Conservation (phyloP, 2,888 invertebrate genomes). For the Drosophila lutescens region DNA sequence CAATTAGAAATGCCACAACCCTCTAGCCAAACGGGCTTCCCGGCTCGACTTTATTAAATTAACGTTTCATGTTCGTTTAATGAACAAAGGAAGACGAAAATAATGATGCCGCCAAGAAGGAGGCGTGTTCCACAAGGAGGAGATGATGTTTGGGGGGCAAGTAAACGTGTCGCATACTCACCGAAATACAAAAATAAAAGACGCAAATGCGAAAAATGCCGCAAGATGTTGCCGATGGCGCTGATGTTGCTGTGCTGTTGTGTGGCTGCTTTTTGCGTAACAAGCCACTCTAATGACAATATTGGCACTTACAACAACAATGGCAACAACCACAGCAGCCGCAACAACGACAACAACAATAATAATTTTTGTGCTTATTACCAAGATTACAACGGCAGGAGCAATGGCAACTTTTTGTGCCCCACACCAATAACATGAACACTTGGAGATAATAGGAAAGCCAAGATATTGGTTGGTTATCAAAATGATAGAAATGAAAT, state of each 20-base stretch:
- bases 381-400: constrained; percentile 73
- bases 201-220: constrained; percentile 70
- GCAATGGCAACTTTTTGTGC: constrained; percentile 55
- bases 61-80: constrained; percentile 81
- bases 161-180: constrained; percentile 71
- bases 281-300: constrained; percentile 80
- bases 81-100: constrained; percentile 78
- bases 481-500: no score
- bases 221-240: constrained; percentile 72
- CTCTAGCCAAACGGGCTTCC: constrained; percentile 36
- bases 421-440: background rate
- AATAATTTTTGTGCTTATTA: constrained; percentile 81
- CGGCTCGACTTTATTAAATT: constrained; percentile 77
- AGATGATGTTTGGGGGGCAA: constrained; percentile 2
- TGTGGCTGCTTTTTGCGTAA: constrained; percentile 72
- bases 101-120: constrained; percentile 73
- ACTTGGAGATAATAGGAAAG: background rate
- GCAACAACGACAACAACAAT: constrained; percentile 47
- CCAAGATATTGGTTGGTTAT: no score
- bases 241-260: constrained; percentile 30
- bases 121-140: constrained; percentile 21
- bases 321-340: constrained; percentile 47
- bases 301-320: constrained; percentile 80
- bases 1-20: constrained; percentile 46
- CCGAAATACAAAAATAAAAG: constrained; percentile 71